These are phyloP conservation scores for Yponomeuta evonymella DNA, from an alignment of 2,888 invertebrate genomes.

Conservation along the genomic window DNA sequence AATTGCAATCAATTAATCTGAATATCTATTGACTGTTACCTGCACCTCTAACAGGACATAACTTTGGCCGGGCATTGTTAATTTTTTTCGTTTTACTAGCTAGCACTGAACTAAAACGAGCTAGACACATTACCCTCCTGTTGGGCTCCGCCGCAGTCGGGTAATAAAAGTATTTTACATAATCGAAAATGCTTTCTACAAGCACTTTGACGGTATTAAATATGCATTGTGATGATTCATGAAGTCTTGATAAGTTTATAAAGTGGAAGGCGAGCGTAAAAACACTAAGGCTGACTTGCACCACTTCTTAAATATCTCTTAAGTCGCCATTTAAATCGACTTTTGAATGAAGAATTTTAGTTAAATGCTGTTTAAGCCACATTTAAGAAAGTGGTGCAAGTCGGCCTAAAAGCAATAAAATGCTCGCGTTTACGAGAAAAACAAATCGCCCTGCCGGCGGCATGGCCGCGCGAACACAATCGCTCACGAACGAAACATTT, in stretches of 20 bases:
- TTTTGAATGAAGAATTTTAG: too few species aligned
- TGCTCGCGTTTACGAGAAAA: constrained; percentile 39
- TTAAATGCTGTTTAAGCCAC: too few species aligned
- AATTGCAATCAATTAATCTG: constrained; percentile 11
- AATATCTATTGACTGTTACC: constrained; percentile 7
- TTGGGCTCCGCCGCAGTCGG: too few species aligned
- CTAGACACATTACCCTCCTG: too few species aligned
- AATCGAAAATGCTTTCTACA: not conserved
- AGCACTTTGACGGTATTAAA: not conserved
- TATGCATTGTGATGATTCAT: not conserved
- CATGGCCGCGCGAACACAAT: constrained; percentile 26
- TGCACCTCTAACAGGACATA: not conserved
- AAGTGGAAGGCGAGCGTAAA: not conserved
- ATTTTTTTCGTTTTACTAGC: not conserved
- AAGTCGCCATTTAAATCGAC: too few species aligned
- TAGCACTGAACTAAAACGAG: not conserved
- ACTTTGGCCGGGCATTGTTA: not conserved
- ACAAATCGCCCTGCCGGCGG: constrained; percentile 40
- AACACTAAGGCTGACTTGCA: not conserved
- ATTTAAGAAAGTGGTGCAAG: too few species aligned
- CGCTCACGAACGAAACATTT: constrained; percentile 50
- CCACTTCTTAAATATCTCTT: too few species aligned
- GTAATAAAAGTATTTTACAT: not conserved
- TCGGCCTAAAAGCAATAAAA: constrained; percentile 21
- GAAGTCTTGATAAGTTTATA: constrained; percentile 5